Evolutionary conservation across 2,797 vertebrate genomes (phyloP), one percentile per base, ranked within the genome.

Genomic region (Setipinna tenuifilis): DNA sequence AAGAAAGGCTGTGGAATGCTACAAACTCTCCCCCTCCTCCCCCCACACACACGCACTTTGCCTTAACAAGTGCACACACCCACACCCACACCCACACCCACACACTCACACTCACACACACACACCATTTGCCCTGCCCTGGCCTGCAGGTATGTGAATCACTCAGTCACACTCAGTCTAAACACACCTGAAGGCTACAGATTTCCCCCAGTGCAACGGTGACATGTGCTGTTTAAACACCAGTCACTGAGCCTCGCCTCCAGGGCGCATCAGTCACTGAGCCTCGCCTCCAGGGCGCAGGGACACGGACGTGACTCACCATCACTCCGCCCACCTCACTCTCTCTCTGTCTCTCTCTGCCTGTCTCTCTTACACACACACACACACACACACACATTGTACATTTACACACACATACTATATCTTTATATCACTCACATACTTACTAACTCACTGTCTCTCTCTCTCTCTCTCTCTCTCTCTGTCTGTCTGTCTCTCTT

Each of bases 291-390:
- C 83, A 23, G 46, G 46, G 82, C 80, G 82, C 80, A 9, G 50
- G 81, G n/a, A 48, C 44, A 12, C 82, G 81, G 87, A 90, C 86
- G 81, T 90, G 89, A 90, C 84, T 90, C 87, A 88, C 89, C 87
- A 88, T 14, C 82, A 3, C 41, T 48, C 48, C 61, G 68, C 2
- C 16, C 78, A 59, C 50, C 57, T 83, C 21, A 46, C 71, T 58
- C 50, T 54, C 7, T 54, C 7, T 14, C 7, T 54, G 0, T 9
- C 50, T 54, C 14, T 54, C 50, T 14, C 50, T 54, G 2, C 7
- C 14, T 10, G 0, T 10, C 50, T 10, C 50, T 10, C 50, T 10
- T 7, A 3, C 50, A 3, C 50, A 54, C 50, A 54, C 50, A 54
- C 50, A 54, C 50, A 54, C 50, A 54, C 50, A 54, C 2, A 54